phyloP scores from a whole-genome alignment of 64 coral and sea anemone genomes.

The Stichodactyla helianthus region DNA sequence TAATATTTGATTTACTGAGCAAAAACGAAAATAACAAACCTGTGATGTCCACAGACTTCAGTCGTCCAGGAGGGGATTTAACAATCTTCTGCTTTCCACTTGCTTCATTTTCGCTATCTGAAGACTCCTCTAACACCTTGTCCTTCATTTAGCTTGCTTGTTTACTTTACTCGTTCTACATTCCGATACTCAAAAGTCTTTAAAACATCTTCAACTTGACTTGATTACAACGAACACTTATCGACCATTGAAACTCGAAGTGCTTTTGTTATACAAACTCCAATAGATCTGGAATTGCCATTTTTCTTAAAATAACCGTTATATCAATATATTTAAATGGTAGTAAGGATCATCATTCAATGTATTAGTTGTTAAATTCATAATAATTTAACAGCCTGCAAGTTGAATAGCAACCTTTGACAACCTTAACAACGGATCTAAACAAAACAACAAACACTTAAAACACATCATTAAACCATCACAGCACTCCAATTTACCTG shows the following conservation, averaged over 20 bases:
- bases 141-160: conserved; percentile 25
- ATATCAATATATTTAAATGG: background rate
- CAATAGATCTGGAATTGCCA: background rate
- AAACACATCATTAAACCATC: background rate
- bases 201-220: background rate
- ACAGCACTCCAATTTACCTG: background rate
- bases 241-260: background rate
- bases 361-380: background rate
- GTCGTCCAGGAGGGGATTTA: background rate
- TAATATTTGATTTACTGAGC: background rate
- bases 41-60: conserved; percentile 29
- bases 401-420: background rate
- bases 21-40: background rate
- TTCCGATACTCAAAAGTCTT: background rate
- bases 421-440: background rate
- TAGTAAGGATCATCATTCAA: background rate
- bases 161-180: background rate
- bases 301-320: background rate
- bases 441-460: conserved; percentile 1
- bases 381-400: background rate
- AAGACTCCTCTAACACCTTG: background rate
- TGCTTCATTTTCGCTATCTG: background rate
- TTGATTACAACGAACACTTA: background rate
- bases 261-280: background rate
- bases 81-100: background rate